phyloP scores from a whole-genome alignment of 2,888 invertebrate species.

The Dexiosoma caninum region DNA sequence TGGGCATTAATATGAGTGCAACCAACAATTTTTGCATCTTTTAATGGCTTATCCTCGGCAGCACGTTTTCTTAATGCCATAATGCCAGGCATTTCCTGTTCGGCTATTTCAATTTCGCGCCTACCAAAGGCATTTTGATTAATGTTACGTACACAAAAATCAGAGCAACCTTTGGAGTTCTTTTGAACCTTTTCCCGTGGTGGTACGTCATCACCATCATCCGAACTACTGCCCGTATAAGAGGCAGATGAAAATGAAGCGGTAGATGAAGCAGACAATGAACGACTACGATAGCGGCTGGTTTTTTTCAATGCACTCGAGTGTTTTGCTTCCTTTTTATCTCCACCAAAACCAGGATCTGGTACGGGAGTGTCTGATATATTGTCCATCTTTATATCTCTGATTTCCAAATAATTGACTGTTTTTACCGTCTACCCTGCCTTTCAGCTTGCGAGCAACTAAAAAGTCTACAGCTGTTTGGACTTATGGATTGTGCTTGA shows the following conservation, averaged over 20 bases:
- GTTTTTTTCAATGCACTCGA: constrained; percentile 91
- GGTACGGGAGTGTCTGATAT: constrained; percentile 74
- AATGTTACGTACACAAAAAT: constrained; percentile 96
- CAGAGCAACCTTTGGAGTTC: constrained; percentile 88
- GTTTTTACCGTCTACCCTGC: not conserved
- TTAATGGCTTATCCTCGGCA: constrained; percentile 94
- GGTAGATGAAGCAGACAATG: constrained; percentile 94
- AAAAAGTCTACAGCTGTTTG: constrained; percentile 48
- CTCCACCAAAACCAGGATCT: constrained; percentile 75
- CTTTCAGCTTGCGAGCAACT: not conserved
- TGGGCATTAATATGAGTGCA: constrained; percentile 99
- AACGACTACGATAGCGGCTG: constrained; percentile 91
- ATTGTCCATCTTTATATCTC: constrained; percentile 70
- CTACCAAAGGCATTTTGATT: constrained; percentile 93
- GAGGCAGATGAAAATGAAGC: constrained; percentile 94
- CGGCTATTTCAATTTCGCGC: constrained; percentile 97
- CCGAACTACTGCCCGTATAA: constrained; percentile 88
- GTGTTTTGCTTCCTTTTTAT: constrained; percentile 70
- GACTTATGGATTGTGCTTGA: not conserved
- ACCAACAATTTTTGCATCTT: constrained; percentile 97
- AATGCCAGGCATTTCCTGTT: constrained; percentile 99
- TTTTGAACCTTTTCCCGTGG: constrained; percentile 95
- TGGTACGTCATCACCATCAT: constrained; percentile 95
- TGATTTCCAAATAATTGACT: constrained; percentile 20
- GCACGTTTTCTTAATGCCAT: constrained; percentile 95